phyloP scores from a whole-genome alignment of 2,888 invertebrate species.

The Coenonympha glycerion region DNA sequence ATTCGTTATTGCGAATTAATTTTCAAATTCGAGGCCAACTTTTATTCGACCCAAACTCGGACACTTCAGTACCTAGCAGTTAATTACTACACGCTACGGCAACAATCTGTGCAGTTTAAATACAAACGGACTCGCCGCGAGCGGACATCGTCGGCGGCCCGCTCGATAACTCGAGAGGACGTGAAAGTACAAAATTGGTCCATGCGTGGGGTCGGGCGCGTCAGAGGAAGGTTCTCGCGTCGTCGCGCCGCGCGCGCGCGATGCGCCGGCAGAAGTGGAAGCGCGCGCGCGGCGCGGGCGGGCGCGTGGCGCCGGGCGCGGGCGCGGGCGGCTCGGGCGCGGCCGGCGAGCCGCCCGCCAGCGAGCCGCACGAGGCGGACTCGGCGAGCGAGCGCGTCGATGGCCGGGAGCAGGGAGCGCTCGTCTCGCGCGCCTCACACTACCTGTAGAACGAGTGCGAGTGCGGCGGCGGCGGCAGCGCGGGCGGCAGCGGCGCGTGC shows the following conservation, averaged over 20 bases:
- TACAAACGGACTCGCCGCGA: conserved; percentile 59
- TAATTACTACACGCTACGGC: conserved; percentile 48
- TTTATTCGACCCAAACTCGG: conserved; percentile 41
- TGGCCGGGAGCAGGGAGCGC: conserved; percentile 61
- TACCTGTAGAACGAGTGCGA: conserved; percentile 73
- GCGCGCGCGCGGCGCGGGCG: conserved; percentile 47
- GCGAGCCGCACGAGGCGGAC: conserved; percentile 67
- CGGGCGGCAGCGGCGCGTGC: conserved; percentile 72
- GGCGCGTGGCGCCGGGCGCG: conserved; percentile 36
- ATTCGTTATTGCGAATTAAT: conserved; percentile 24
- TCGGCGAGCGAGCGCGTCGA: conserved; percentile 72
- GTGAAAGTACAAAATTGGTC: conserved; percentile 71
- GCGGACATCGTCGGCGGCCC: conserved; percentile 38
- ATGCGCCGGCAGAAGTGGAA: conserved; percentile 69
- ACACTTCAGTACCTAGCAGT: conserved; percentile 35
- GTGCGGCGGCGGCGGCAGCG: conserved; percentile 70
- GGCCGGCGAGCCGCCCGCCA: conserved; percentile 41
- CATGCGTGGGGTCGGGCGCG: conserved; percentile 52
- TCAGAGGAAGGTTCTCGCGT: conserved; percentile 63
- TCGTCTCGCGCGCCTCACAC: conserved; percentile 73
- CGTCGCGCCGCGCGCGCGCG: conserved; percentile 52
- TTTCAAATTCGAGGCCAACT: conserved; percentile 31
- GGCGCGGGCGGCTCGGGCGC: conserved; percentile 36
- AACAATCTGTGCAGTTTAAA: conserved; percentile 48
- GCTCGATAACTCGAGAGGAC: conserved; percentile 56